Percentiles rank a stretch among this genome's conserved stretches.
These are phyloP conservation scores for Sula dactylatra DNA, from an alignment of 2,113 vertebrate species.

Conservation along the genomic window DNA sequence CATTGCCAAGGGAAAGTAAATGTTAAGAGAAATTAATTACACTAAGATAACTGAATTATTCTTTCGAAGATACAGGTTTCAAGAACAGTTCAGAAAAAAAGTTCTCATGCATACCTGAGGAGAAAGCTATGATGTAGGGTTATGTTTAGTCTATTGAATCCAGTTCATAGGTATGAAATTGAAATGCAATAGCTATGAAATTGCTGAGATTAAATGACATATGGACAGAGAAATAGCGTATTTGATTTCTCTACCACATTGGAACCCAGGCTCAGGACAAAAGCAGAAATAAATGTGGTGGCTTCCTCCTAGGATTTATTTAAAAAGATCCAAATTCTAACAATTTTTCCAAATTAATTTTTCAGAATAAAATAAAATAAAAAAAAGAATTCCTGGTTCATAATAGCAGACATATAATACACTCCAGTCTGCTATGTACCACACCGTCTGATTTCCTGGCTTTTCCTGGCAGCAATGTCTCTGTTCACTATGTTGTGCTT, in stretches of 20 bases:
- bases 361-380: background rate
- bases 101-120: background rate
- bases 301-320: background rate
- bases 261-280: background rate
- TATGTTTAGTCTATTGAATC: background rate
- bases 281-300: background rate
- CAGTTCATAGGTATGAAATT: constrained; percentile 28
- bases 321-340: background rate
- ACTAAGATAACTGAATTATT: background rate
- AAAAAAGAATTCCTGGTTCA: background rate
- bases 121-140: background rate
- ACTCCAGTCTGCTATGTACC: background rate
- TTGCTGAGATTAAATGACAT: background rate
- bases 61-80: background rate
- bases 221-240: background rate
- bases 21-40: background rate
- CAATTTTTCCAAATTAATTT: background rate
- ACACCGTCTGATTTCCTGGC: background rate
- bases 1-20: background rate
- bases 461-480: background rate
- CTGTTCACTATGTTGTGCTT: background rate
- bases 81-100: background rate
- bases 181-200: constrained; percentile 50
- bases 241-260: background rate
- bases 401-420: fast-evolving